These are phyloP conservation scores for Parotocinclus haroldoi DNA, from an alignment of 2,797 vertebrate genomes.

Conservation along the genomic window DNA sequence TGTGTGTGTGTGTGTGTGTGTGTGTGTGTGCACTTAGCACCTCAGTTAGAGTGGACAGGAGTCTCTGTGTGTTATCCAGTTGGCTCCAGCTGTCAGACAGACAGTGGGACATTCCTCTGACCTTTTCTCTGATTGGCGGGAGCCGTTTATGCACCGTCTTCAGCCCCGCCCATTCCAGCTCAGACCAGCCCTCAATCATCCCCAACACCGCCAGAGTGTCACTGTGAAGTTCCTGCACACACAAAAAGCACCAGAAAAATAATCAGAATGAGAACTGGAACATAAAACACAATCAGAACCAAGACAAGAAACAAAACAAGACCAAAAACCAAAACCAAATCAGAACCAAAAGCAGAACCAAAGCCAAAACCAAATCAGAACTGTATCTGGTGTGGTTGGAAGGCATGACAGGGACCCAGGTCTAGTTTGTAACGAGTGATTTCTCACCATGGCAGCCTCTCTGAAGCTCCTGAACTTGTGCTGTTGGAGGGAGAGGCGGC, in stretches of 20 bases:
- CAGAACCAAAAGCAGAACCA: too few species aligned
- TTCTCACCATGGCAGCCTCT: constrained; percentile 67
- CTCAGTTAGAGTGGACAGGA: constrained; percentile 75
- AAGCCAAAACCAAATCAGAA: too few species aligned
- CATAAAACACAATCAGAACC: too few species aligned
- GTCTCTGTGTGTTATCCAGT: constrained; percentile 74
- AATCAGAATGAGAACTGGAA: too few species aligned
- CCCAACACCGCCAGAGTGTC: constrained; percentile 68
- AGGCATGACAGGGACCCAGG: too few species aligned
- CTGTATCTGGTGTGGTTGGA: too few species aligned
- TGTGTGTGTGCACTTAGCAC: constrained; percentile 44
- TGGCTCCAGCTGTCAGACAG: constrained; percentile 76
- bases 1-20: not conserved
- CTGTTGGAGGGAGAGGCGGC: constrained; percentile 77
- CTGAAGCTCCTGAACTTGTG: constrained; percentile 78
- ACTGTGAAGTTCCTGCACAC: constrained; percentile 68
- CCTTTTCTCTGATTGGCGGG: constrained; percentile 69
- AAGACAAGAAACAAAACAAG: too few species aligned
- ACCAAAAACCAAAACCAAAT: too few species aligned
- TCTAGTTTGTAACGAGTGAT: not conserved
- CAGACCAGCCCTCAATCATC: constrained; percentile 69
- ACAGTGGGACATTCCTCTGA: constrained; percentile 74
- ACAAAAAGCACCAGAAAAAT: not conserved
- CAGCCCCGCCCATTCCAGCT: constrained; percentile 71
- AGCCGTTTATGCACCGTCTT: constrained; percentile 60